Evolutionary conservation across 2,113 vertebrate genomes (phyloP).

Genomic region (Sminthopsis crassicaudata): DNA sequence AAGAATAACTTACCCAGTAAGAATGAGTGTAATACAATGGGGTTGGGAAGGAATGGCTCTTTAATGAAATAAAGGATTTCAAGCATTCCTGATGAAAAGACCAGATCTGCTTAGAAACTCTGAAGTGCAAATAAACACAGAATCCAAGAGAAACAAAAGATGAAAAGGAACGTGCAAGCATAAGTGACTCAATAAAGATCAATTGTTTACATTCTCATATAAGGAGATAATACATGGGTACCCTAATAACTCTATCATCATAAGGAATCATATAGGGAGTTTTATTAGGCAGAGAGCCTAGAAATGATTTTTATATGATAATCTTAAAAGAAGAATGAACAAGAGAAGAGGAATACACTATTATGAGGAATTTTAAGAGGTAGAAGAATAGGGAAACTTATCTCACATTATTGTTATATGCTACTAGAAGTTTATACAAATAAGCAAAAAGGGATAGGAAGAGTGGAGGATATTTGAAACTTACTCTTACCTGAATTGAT

Average conservation of each 20-base stretch:
- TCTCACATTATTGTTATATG: background rate
- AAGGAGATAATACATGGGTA: background rate
- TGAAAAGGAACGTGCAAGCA: background rate
- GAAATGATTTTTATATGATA: background rate
- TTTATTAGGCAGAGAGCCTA: background rate
- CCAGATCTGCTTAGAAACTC: background rate
- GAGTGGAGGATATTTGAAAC: background rate
- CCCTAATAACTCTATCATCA: background rate
- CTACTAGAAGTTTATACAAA: background rate
- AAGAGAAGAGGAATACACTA: background rate
- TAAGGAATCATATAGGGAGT: background rate
- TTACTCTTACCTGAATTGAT: background rate
- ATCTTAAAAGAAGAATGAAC: background rate
- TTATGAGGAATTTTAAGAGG: background rate
- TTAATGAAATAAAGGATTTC: background rate
- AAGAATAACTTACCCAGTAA: background rate
- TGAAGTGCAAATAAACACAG: background rate
- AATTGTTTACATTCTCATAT: background rate
- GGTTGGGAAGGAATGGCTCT: too few relatives aligned
- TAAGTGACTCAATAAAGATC: background rate
- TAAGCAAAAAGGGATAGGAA: background rate
- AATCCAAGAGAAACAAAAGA: background rate
- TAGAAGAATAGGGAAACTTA: background rate
- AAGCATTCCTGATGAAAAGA: background rate
- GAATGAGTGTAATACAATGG: too few relatives aligned